Evolutionary conservation across 2,888 invertebrate genomes (phyloP), one percentile per base, ranked within the genome.

Genomic region (Aleiodes leptofemur): DNA sequence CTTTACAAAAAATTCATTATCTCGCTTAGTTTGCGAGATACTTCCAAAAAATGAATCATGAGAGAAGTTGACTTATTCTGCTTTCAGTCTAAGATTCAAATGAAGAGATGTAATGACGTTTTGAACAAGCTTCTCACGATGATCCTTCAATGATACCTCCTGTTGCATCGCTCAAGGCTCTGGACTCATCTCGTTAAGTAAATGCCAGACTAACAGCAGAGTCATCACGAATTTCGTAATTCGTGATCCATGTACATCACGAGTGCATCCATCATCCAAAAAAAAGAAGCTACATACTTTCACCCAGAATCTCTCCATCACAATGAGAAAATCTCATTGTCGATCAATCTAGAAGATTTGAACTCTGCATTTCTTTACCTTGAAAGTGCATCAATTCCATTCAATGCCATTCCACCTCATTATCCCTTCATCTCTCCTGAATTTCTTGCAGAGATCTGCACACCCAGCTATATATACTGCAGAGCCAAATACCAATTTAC

Each of bases 161-260:
- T 29, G n/a, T 34, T 13, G 34, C 34, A 38, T 14, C 9, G 61
- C 11, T 61, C 61, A 61, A 61, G 61, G 61, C 31, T 14, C 38
- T 16, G 43, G 43, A 61, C 38, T 61, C 43, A 61, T 61, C 14
- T 61, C 61, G 14, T 43, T 61, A 43, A 43, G 43, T 14, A 13
- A n/a, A 14, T 16, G 43, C n/a, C 34, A 61, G 43, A 43, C 43
- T 23, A 43, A 43, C 43, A 9, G 38, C 38, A 43, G 11, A 43
- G 43, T 9, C 43, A n/a, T n/a, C 61, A 61, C 61, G 61, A 61
- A 61, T 59, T 59, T n/a, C 31, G 59, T 59, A 59, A 59, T 61
- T 61, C 38, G 61, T 61, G 43, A 61, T 14, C 38, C 14, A 38
- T 14, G 23, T 29, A 29, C 43, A 43, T 43, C 43, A 43, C 43